Evolutionary conservation across 2,888 invertebrate genomes (phyloP).

Genomic region (Elysia crispata): DNA sequence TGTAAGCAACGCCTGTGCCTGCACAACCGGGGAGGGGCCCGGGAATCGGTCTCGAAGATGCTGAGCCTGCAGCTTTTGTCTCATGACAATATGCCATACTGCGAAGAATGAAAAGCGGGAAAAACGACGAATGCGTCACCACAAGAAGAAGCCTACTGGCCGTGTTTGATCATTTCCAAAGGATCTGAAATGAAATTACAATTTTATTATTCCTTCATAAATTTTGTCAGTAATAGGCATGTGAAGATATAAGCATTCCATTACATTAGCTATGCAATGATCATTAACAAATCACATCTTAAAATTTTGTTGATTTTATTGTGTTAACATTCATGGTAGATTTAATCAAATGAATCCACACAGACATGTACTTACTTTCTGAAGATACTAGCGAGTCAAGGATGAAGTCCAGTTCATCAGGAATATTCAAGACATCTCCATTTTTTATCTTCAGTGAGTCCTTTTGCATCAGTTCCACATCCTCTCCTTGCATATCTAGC

Average conservation of each 20-base stretch:
- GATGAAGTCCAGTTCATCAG: slow-evolving; percentile 59
- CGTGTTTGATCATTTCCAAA: slow-evolving; percentile 56
- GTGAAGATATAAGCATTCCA: too few relatives aligned
- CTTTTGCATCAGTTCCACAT: not conserved
- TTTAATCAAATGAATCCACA: too few relatives aligned
- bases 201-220: too few relatives aligned
- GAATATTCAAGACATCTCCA: slow-evolving; percentile 35
- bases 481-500: not conserved
- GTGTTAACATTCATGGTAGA: too few relatives aligned
- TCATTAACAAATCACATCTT: too few relatives aligned
- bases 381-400: slow-evolving; percentile 62
- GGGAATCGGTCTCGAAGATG: not conserved
- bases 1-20: not conserved
- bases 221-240: too few relatives aligned
- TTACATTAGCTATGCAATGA: too few relatives aligned
- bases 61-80: slow-evolving; percentile 33
- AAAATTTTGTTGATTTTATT: too few relatives aligned
- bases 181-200: slow-evolving; percentile 17
- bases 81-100: slow-evolving; percentile 74
- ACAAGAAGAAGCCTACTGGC: slow-evolving; percentile 70
- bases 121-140: slow-evolving; percentile 51
- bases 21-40: not conserved
- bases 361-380: slow-evolving; percentile 58
- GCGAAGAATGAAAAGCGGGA: slow-evolving; percentile 52
- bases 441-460: not conserved